Conservation (phyloP, 37 sponge, comb jelly and placozoan species). For the Aplysina aerophoba region DNA sequence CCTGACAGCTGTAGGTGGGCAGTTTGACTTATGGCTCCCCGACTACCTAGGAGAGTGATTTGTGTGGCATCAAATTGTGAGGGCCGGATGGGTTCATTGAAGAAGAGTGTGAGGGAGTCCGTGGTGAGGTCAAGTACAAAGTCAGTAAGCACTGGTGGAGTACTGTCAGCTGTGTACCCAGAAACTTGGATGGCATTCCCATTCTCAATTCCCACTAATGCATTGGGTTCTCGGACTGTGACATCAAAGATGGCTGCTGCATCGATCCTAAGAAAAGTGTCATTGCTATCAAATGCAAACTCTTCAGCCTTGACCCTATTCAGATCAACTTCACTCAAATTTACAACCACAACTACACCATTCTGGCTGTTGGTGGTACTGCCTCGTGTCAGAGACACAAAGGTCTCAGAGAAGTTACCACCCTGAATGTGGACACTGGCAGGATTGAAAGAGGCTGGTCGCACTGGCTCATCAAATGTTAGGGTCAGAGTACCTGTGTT, state of each 20-base stretch:
- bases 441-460: conserved; percentile 65
- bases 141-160: conserved; percentile 54
- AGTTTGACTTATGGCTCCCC: neutral
- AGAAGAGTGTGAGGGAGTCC: conserved; percentile 59
- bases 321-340: conserved; percentile 33
- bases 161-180: conserved; percentile 64
- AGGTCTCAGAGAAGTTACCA: conserved; percentile 37
- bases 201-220: conserved; percentile 50
- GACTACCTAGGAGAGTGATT: conserved; percentile 51
- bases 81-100: conserved; percentile 84
- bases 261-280: conserved; percentile 67
- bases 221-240: conserved; percentile 63
- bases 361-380: conserved; percentile 40
- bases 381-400: conserved; percentile 42
- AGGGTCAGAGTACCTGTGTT: conserved; percentile 69
- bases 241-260: conserved; percentile 67
- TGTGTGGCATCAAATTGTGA: conserved; percentile 68
- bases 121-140: conserved; percentile 67
- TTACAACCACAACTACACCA: conserved; percentile 32
- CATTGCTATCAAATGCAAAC: conserved; percentile 69
- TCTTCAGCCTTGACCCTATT: conserved; percentile 63
- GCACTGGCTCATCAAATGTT: conserved; percentile 82
- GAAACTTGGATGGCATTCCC: conserved; percentile 52
- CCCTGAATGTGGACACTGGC: conserved; percentile 62
- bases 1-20: conserved; percentile 47